Conservation (phyloP, 2,113 vertebrate species). For the human region DNA sequence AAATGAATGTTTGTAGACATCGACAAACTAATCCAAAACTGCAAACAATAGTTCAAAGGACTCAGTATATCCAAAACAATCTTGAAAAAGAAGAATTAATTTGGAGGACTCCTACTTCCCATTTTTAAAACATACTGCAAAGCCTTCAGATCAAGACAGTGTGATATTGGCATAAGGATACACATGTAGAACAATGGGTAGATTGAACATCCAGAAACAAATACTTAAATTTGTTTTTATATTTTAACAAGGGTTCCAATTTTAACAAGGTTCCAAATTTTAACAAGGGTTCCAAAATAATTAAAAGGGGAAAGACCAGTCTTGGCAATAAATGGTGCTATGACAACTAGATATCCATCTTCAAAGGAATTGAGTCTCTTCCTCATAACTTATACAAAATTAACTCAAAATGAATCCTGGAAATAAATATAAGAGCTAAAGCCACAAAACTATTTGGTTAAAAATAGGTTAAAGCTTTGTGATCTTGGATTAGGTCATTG, state of each 20-base stretch:
- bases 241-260: neutral
- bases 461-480: neutral
- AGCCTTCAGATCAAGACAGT: neutral
- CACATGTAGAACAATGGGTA: neutral
- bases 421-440: neutral
- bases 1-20: neutral
- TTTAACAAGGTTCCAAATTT: neutral
- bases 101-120: neutral
- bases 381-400: neutral
- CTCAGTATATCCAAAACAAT: neutral
- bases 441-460: neutral
- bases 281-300: neutral
- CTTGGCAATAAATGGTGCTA: neutral
- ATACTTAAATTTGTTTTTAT: neutral
- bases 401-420: neutral
- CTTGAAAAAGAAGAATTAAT: neutral
- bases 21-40: neutral
- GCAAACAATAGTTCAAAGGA: neutral
- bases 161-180: neutral
- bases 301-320: neutral
- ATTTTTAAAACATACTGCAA: neutral
- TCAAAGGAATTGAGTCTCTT: neutral
- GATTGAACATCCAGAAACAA: neutral
- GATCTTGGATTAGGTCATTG: neutral
- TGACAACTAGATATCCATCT: neutral